Conservation (phyloP, 2,113 vertebrate genomes). For the Regulus satrapa region DNA sequence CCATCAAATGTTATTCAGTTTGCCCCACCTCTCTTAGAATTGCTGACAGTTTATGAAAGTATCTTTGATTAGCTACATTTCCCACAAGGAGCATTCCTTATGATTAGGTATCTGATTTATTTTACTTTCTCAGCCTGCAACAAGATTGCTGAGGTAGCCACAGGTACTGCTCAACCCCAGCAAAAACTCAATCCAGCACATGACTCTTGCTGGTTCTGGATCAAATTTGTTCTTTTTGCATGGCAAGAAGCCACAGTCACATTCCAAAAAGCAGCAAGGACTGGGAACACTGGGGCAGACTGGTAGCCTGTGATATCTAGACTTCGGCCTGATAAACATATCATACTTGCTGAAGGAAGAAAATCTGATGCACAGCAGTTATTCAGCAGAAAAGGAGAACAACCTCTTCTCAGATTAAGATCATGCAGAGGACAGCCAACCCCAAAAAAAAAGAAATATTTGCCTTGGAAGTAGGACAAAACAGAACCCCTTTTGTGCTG, state of each 20-base stretch:
- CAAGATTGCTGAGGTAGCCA: neutral
- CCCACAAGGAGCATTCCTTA: neutral
- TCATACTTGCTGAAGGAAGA: neutral
- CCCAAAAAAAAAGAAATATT: neutral
- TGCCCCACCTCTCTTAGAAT: neutral
- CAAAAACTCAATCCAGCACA: neutral
- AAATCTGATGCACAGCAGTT: neutral
- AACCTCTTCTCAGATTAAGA: neutral
- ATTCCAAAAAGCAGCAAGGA: neutral
- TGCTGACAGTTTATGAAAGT: neutral
- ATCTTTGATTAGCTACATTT: neutral
- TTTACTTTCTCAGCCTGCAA: neutral
- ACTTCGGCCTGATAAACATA: neutral
- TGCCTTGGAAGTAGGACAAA: neutral
- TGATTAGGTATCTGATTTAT: neutral
- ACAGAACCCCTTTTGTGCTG: neutral
- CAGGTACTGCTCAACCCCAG: neutral
- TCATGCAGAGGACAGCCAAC: neutral
- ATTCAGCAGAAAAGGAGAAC: neutral
- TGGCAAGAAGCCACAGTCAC: neutral
- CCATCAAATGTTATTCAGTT: neutral
- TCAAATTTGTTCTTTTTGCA: accelerated
- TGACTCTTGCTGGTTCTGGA: neutral
- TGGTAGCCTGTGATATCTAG: accelerated
- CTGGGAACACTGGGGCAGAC: neutral